A percentile compares a stretch with the other conserved stretches of the same genome.
phyloP scores from a whole-genome alignment of 2,888 invertebrate genomes.

The Caenorhabditis sp. region DNA sequence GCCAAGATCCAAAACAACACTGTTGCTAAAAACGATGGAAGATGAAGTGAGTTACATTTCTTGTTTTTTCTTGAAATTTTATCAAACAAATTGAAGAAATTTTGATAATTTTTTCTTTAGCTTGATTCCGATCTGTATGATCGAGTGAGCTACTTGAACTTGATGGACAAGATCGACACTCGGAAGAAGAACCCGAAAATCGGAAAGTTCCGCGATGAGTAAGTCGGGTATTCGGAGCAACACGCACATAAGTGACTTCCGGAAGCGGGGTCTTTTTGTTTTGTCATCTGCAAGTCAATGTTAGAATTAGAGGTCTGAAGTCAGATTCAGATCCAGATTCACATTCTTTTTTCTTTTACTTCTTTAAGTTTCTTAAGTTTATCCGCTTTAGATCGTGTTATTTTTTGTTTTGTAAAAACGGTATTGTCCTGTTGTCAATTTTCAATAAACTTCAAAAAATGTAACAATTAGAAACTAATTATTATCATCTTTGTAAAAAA shows the following conservation, averaged over 20 bases:
- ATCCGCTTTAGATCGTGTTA: too few relatives aligned
- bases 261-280: conserved; percentile 61
- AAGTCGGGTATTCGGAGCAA: conserved; percentile 47
- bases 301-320: too few relatives aligned
- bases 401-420: too few relatives aligned
- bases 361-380: too few relatives aligned
- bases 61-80: too few relatives aligned
- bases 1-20: conserved; percentile 25
- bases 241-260: conserved; percentile 61
- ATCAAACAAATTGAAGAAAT: too few relatives aligned
- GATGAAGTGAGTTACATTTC: conserved; percentile 46
- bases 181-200: conserved; percentile 46
- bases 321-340: conserved; percentile 19
- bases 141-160: conserved; percentile 74
- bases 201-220: conserved; percentile 69
- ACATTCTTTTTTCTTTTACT: neutral
- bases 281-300: conserved; percentile 38
- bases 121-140: conserved; percentile 78
- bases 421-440: too few relatives aligned
- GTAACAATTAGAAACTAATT: too few relatives aligned
- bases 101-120: too few relatives aligned
- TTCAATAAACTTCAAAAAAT: too few relatives aligned
- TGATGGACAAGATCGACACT: conserved; percentile 69
- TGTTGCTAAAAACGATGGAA: conserved; percentile 57
- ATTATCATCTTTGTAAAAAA: too few relatives aligned